Conservation (phyloP, 2,888 invertebrate species). For the Athrips mouffetella region DNA sequence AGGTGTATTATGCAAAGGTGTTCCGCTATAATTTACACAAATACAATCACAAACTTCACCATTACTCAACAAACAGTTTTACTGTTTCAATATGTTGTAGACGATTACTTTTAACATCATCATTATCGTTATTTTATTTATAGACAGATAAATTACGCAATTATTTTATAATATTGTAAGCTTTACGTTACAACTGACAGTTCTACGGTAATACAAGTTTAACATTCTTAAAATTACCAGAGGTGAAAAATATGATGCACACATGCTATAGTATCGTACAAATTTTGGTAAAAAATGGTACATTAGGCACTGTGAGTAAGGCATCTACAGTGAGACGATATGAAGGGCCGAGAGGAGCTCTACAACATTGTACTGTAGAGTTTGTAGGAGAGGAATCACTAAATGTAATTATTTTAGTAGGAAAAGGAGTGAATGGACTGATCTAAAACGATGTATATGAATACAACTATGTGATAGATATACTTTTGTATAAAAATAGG, state of each 20-base stretch:
- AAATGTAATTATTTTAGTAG: not conserved
- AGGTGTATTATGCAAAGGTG: constrained; percentile 19
- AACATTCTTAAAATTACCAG: constrained; percentile 58
- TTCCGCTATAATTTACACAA: constrained; percentile 29
- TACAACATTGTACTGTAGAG: not conserved
- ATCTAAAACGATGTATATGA: constrained; percentile 32
- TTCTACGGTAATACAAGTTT: constrained; percentile 44
- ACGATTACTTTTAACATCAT: not conserved
- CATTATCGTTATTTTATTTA: constrained; percentile 8
- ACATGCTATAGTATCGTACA: constrained; percentile 65
- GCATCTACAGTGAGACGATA: constrained; percentile 88
- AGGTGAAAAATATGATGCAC: constrained; percentile 65
- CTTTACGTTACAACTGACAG: constrained; percentile 16
- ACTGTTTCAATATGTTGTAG: constrained; percentile 29
- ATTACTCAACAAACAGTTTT: constrained; percentile 35
- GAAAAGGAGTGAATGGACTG: not conserved
- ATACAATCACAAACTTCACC: constrained; percentile 39
- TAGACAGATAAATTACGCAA: constrained; percentile 8
- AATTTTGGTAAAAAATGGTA: constrained; percentile 74
- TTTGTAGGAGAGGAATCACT: not conserved
- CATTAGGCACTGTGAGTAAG: constrained; percentile 90
- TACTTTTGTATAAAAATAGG: constrained; percentile 71
- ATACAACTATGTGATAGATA: constrained; percentile 21
- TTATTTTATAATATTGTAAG: constrained; percentile 6
- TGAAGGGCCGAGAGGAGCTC: constrained; percentile 39